phyloP scores from a whole-genome alignment of 2,888 invertebrate species.

The Rambutsinella grinnellia region DNA sequence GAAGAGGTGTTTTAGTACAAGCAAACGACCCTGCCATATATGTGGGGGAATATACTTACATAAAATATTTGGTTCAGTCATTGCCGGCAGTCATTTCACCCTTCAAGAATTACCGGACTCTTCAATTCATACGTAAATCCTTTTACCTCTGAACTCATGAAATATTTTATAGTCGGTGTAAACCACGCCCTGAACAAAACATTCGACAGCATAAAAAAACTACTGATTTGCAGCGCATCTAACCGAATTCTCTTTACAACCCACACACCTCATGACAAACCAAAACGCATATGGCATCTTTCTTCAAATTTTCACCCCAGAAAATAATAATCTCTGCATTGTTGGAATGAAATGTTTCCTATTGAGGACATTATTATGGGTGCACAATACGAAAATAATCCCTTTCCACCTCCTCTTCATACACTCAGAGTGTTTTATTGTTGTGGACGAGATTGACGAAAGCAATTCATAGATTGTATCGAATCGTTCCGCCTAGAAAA shows the following conservation, averaged over 20 bases:
- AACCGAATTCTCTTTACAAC: not conserved
- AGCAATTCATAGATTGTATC: not conserved
- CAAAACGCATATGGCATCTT: not conserved
- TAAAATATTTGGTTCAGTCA: slow-evolving; percentile 54
- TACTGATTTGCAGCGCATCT: slow-evolving; percentile 46
- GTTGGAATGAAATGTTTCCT: not conserved
- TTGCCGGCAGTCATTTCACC: slow-evolving; percentile 54
- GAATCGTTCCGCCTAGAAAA: not conserved
- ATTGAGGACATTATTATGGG: not conserved
- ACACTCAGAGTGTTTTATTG: not conserved
- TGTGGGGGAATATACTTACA: slow-evolving; percentile 39
- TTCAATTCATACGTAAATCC: slow-evolving; percentile 26
- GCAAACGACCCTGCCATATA: slow-evolving; percentile 50
- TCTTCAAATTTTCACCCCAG: not conserved
- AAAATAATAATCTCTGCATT: not conserved
- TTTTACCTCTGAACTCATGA: slow-evolving; percentile 53
- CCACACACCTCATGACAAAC: not conserved
- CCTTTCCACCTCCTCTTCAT: not conserved
- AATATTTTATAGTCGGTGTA: slow-evolving; percentile 52
- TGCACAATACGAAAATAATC: not conserved
- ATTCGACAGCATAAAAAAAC: slow-evolving; percentile 17
- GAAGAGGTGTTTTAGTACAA: slow-evolving; percentile 9
- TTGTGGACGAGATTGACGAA: not conserved
- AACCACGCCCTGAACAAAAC: slow-evolving; percentile 39
- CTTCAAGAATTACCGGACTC: slow-evolving; percentile 25